phyloP scores from a whole-genome alignment of 2,888 invertebrate genomes.

The Nomada flava region DNA sequence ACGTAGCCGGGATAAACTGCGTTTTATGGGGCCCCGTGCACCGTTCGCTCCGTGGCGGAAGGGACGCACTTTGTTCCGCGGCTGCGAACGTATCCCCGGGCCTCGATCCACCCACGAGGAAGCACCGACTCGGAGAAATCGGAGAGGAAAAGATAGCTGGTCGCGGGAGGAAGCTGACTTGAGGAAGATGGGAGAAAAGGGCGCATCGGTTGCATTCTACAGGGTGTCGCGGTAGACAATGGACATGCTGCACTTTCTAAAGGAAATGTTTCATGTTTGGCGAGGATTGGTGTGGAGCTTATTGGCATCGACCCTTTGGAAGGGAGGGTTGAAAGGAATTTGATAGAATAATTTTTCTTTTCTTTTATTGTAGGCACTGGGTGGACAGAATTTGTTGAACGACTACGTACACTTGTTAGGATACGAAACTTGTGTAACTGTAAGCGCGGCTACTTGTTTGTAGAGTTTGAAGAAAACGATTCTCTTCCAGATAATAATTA shows the following conservation, averaged over 20 bases:
- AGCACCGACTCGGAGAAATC: constrained; percentile 67
- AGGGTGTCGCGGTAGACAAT: constrained; percentile 35
- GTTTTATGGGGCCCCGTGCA: constrained; percentile 59
- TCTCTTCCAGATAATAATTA: no score
- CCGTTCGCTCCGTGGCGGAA: constrained; percentile 66
- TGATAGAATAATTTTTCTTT: no score
- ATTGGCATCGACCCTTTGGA: no score
- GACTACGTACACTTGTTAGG: no score
- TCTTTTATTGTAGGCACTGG: no score
- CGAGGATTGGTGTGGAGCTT: no score
- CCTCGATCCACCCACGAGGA: constrained; percentile 83
- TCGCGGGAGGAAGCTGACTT: constrained; percentile 45
- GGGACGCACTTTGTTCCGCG: constrained; percentile 75
- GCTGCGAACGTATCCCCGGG: constrained; percentile 70
- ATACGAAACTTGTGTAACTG: no score
- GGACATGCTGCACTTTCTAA: neutral
- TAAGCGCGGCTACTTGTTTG: no score
- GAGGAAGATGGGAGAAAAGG: constrained; percentile 33
- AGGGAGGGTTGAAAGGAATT: no score
- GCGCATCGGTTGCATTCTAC: constrained; percentile 17
- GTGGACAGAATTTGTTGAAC: no score
- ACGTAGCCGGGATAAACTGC: constrained; percentile 60
- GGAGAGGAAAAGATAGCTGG: constrained; percentile 36
- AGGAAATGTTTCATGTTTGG: no score
- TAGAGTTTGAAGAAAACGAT: no score